phyloP scores from a whole-genome alignment of 2,113 vertebrate genomes.

The Trogon melanurus region DNA sequence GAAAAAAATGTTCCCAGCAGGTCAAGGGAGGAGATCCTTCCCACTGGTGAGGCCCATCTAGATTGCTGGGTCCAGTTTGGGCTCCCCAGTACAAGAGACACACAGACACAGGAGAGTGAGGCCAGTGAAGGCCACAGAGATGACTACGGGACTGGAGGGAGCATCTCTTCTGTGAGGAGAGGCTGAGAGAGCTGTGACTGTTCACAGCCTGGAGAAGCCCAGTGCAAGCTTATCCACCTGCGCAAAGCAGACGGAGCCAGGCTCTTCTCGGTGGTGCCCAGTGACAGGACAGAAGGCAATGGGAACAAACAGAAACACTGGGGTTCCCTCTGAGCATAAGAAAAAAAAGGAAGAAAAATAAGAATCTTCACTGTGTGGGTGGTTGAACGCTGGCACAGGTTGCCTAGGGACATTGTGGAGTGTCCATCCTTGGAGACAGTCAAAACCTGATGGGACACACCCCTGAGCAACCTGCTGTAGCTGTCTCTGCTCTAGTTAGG shows the following conservation, averaged over 20 bases:
- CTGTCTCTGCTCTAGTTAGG: not conserved
- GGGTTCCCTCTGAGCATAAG: not conserved
- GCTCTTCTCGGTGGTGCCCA: not conserved
- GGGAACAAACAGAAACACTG: not conserved
- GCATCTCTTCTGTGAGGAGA: not conserved
- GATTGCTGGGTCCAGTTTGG: not conserved
- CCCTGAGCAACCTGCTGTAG: not conserved
- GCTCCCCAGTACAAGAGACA: not conserved
- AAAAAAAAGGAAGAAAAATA: not conserved
- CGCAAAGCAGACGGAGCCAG: no score
- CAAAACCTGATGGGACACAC: not conserved
- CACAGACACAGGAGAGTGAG: accelerated
- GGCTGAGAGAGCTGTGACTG: not conserved
- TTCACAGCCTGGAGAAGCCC: not conserved
- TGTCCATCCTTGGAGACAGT: not conserved
- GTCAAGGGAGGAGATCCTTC: not conserved
- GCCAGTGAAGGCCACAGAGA: not conserved
- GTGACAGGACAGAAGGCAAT: not conserved
- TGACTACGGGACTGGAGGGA: not conserved
- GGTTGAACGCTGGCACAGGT: not conserved
- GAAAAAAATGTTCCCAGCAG: not conserved
- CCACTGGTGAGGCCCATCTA: not conserved
- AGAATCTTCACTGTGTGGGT: not conserved
- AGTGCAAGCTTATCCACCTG: not conserved
- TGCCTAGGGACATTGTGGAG: not conserved